These are phyloP conservation scores for Megaceryle torquata DNA, from an alignment of 2,113 vertebrate genomes.

Conservation along the genomic window DNA sequence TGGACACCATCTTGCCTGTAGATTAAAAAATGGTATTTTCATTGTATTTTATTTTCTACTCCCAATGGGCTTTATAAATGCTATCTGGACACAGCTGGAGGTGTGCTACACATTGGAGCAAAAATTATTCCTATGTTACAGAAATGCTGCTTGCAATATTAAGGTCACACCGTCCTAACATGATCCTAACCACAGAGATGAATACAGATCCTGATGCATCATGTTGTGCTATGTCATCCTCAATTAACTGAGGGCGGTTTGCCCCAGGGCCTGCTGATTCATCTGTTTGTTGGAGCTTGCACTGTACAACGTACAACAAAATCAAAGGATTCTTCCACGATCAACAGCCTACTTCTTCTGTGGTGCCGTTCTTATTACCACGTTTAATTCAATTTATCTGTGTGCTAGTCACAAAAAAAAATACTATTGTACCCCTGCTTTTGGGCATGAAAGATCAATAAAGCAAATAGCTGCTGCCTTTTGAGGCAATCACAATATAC, in stretches of 20 bases:
- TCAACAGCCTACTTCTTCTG: constrained; percentile 14
- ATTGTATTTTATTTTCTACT: not conserved
- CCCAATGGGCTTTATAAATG: not conserved
- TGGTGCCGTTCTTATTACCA: not conserved
- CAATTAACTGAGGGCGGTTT: not conserved
- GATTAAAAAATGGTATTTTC: not conserved
- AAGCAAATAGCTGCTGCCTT: not conserved
- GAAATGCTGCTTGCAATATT: not conserved
- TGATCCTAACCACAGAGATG: not conserved
- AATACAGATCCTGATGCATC: not conserved
- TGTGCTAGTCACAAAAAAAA: not conserved
- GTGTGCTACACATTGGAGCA: not conserved
- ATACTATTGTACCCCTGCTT: not conserved
- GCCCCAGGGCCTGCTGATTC: not conserved
- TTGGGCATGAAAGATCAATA: not conserved
- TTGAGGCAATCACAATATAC: not conserved
- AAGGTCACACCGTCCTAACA: not conserved
- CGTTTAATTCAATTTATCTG: not conserved
- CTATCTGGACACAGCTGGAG: not conserved
- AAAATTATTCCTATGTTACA: not conserved
- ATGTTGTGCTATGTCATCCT: not conserved
- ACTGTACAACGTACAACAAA: not conserved
- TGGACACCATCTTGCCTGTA: not conserved
- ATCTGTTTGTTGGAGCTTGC: not conserved
- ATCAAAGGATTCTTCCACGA: not conserved